These are phyloP conservation scores for Linnaemya vulpina DNA, from an alignment of 2,888 invertebrate species.

Conservation along the genomic window DNA sequence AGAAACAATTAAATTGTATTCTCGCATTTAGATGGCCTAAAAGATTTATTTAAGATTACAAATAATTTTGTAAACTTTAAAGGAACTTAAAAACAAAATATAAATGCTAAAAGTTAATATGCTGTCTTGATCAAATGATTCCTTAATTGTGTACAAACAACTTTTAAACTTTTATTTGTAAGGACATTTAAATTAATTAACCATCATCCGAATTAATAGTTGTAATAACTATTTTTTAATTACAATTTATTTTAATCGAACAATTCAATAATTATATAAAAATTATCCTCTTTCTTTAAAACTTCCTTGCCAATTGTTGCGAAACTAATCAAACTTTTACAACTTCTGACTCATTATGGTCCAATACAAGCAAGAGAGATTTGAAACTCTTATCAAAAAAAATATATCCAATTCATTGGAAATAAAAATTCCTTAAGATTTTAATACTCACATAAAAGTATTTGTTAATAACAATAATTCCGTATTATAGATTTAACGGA, in stretches of 20 bases:
- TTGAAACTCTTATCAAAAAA: slow-evolving; percentile 17
- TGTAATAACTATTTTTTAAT: no score
- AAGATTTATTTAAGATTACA: not conserved
- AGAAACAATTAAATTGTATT: not conserved
- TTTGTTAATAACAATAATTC: not conserved
- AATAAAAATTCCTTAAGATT: slow-evolving; percentile 46
- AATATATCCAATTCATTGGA: slow-evolving; percentile 2
- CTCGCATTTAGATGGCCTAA: not conserved
- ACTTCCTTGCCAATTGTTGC: not conserved
- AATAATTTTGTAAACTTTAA: not conserved
- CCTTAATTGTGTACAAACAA: no score
- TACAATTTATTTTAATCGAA: not conserved
- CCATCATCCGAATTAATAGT: no score
- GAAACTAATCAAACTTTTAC: slow-evolving; percentile 36
- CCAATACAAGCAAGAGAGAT: slow-evolving; percentile 18
- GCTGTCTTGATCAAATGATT: no score
- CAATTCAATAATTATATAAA: not conserved
- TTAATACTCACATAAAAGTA: slow-evolving; percentile 31
- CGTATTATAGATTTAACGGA: not conserved
- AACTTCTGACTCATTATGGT: slow-evolving; percentile 13
- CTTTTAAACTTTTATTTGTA: no score
- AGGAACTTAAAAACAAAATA: not conserved
- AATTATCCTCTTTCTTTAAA: not conserved
- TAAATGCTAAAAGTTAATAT: not conserved
- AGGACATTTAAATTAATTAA: no score